Conservation (phyloP, 23 tunicate species). For the Clavelina lepadiformis region DNA sequence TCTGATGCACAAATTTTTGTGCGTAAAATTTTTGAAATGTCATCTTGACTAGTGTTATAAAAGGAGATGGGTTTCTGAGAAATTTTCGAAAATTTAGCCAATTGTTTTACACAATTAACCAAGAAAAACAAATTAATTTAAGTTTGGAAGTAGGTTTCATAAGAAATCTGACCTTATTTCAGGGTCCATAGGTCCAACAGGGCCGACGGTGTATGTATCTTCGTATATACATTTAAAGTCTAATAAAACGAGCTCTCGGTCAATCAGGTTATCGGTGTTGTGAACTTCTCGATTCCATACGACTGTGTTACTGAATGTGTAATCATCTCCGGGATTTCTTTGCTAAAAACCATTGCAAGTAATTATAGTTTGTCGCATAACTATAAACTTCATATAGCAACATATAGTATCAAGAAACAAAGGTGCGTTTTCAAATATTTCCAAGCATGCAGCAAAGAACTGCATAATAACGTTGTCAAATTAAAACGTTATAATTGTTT, state of each 20-base stretch:
- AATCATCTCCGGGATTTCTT: slow-evolving; percentile 84
- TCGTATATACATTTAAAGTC: slow-evolving; percentile 97
- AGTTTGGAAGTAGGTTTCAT: too few relatives aligned
- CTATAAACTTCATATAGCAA: background rate
- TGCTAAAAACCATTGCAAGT: slow-evolving; percentile 54
- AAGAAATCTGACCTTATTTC: slow-evolving; percentile 52
- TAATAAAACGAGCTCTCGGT: slow-evolving; percentile 86
- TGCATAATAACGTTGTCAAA: too few relatives aligned
- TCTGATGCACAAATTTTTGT: too few relatives aligned
- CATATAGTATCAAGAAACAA: too few relatives aligned
- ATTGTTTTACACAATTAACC: too few relatives aligned
- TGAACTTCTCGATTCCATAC: slow-evolving; percentile 90
- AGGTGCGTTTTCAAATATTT: too few relatives aligned
- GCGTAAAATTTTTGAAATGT: too few relatives aligned
- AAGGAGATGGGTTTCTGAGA: too few relatives aligned
- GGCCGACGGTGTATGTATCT: slow-evolving; percentile 79
- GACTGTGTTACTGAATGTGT: slow-evolving; percentile 96
- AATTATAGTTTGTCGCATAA: background rate
- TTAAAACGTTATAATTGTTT: too few relatives aligned
- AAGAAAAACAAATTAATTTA: too few relatives aligned
- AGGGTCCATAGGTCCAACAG: slow-evolving; percentile 56
- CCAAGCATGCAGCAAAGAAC: background rate
- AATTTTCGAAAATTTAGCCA: too few relatives aligned
- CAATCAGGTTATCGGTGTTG: slow-evolving; percentile 72
- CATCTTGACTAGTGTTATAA: too few relatives aligned